These are phyloP conservation scores for Dreissena rostriformis DNA, from an alignment of 1,140 invertebrate genomes.

Conservation along the genomic window DNA sequence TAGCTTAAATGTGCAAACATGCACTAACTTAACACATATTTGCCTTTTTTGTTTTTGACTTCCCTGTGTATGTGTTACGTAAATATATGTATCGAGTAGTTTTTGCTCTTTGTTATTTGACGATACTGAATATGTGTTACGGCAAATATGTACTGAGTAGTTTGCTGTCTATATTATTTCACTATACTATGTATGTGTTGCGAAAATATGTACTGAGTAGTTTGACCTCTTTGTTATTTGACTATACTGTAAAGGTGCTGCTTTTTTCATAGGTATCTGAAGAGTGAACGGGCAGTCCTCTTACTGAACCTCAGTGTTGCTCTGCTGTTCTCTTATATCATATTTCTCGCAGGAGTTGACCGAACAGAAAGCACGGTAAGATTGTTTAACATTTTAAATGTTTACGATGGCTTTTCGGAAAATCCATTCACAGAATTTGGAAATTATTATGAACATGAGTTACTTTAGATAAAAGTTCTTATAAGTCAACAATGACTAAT, in stretches of 20 bases:
- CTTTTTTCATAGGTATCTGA: slow-evolving; percentile 53
- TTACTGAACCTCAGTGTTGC: slow-evolving; percentile 67
- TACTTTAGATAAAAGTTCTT: too few relatives aligned
- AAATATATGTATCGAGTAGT: neutral
- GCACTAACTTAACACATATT: too few relatives aligned
- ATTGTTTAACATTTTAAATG: neutral
- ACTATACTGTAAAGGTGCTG: neutral
- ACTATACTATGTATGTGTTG: neutral
- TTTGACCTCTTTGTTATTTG: too few relatives aligned
- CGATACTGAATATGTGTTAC: too few relatives aligned
- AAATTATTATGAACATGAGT: too few relatives aligned
- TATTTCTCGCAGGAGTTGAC: slow-evolving; percentile 65
- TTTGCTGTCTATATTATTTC: neutral
- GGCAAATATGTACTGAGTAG: neutral
- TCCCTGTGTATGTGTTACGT: neutral
- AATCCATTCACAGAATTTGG: too few relatives aligned
- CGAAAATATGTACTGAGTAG: too few relatives aligned
- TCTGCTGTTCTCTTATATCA: slow-evolving; percentile 63
- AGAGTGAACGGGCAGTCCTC: slow-evolving; percentile 55
- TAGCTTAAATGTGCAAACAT: too few relatives aligned
- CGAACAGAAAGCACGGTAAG: slow-evolving; percentile 61
- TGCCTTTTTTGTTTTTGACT: neutral
- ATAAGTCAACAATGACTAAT: too few relatives aligned
- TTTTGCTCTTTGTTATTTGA: too few relatives aligned
- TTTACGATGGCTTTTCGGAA: too few relatives aligned